phyloP scores from a whole-genome alignment of 2,797 vertebrate genomes.

The Sebastes steindachneri region DNA sequence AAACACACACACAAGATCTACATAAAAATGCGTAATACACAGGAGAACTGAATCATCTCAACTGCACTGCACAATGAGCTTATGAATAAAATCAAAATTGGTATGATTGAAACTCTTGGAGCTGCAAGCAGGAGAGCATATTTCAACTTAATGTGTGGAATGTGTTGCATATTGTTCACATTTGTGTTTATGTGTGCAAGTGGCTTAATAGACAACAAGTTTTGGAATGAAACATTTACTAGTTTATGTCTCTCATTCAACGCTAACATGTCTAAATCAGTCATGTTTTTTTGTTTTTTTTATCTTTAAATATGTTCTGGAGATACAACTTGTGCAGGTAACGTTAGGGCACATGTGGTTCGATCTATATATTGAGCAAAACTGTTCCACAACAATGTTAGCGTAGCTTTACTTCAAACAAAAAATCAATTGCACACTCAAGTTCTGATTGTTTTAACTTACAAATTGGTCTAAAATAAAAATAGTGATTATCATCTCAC shows the following conservation, averaged over 20 bases:
- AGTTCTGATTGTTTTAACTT: conserved; percentile 66
- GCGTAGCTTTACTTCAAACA: conserved; percentile 51
- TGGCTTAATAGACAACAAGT: background rate
- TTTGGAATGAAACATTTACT: conserved; percentile 26
- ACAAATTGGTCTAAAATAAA: conserved; percentile 48
- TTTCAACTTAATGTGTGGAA: conserved; percentile 38
- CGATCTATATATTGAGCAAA: conserved; percentile 11
- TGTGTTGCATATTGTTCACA: conserved; percentile 51
- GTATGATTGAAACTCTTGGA: conserved; percentile 44
- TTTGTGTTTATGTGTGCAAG: conserved; percentile 26
- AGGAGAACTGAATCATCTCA: conserved; percentile 61
- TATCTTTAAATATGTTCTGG: background rate
- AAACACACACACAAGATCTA: conserved; percentile 72
- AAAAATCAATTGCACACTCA: conserved; percentile 64
- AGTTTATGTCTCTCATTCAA: conserved; percentile 1
- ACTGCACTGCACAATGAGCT: conserved; percentile 53
- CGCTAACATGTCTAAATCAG: background rate
- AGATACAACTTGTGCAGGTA: conserved; percentile 8
- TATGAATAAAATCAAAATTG: conserved; percentile 50
- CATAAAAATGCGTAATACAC: conserved; percentile 75
- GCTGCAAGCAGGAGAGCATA: conserved; percentile 43
- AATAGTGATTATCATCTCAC: conserved; percentile 60
- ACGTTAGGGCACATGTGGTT: background rate
- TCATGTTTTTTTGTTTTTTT: background rate
- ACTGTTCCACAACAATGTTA: conserved; percentile 37